These are phyloP conservation scores for Gryllus bimaculatus DNA, from an alignment of 1,140 invertebrate genomes.

Conservation along the genomic window DNA sequence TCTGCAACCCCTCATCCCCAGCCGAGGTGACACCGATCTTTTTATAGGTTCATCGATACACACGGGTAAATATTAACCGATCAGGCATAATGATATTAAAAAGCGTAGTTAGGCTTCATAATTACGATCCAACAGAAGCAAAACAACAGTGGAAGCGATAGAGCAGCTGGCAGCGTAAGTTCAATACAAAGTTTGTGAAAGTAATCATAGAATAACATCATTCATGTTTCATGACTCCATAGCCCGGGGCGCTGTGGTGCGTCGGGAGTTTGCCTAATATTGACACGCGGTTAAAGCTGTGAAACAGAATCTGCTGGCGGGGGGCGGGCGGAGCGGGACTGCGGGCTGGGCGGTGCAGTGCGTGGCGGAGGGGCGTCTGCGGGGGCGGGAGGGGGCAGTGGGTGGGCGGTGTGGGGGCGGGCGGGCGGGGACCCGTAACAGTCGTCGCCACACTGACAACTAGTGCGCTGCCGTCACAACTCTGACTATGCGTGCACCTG, in stretches of 20 bases:
- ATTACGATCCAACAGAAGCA: constrained; percentile 1
- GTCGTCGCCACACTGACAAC: too few relatives aligned
- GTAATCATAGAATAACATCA: constrained; percentile 5
- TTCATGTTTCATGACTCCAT: constrained; percentile 4
- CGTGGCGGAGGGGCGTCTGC: too few relatives aligned
- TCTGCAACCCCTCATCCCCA: background rate
- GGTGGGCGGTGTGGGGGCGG: too few relatives aligned
- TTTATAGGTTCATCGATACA: background rate
- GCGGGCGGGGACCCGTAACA: too few relatives aligned
- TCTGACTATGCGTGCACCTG: too few relatives aligned
- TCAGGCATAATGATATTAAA: constrained; percentile 2
- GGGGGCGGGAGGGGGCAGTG: too few relatives aligned
- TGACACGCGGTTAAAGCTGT: constrained; percentile 3
- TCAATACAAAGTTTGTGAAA: constrained; percentile 5
- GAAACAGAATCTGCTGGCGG: background rate
- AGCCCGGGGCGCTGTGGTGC: background rate
- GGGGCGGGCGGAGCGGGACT: too few relatives aligned
- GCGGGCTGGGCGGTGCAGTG: too few relatives aligned
- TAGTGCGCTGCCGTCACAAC: too few relatives aligned
- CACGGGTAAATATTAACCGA: background rate
- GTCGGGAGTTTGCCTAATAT: background rate
- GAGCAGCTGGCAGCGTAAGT: background rate
- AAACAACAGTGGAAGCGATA: constrained; percentile 1
- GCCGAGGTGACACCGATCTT: background rate
- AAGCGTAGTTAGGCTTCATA: constrained; percentile 1